phyloP scores from a whole-genome alignment of 2,113 vertebrate genomes.

The Pitta sordida region DNA sequence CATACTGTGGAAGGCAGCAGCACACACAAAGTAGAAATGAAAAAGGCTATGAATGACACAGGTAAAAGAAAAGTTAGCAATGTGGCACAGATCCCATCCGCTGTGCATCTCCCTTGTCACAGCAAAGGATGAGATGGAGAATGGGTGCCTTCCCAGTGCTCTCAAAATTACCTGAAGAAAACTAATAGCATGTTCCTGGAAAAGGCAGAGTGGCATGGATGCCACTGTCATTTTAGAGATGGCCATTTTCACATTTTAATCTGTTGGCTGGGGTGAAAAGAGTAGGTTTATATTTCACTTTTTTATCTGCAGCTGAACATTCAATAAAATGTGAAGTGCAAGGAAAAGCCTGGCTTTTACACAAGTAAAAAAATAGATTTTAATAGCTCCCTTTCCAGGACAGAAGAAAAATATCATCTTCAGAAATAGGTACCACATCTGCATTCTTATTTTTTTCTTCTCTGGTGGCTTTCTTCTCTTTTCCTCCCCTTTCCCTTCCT shows the following conservation, averaged over 20 bases:
- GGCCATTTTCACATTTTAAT: not conserved
- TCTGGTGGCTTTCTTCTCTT: not conserved
- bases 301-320: not conserved
- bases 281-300: not conserved
- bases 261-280: not conserved
- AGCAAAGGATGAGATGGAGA: not conserved
- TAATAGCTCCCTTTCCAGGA: not conserved
- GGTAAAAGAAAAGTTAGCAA: not conserved
- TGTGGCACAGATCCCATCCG: not conserved
- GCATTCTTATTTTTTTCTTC: not conserved
- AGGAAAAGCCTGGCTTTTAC: not conserved
- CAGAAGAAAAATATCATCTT: not conserved
- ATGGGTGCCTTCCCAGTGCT: not conserved
- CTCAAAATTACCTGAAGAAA: not conserved
- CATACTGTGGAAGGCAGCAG: conserved; percentile 24
- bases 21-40: conserved; percentile 24
- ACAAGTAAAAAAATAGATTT: not conserved
- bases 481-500: not conserved
- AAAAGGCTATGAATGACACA: not conserved
- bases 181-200: not conserved
- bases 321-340: not conserved
- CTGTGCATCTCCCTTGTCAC: not conserved
- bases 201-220: not conserved
- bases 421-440: not conserved
- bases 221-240: not conserved